These are phyloP conservation scores for Epicampocera succincta DNA, from an alignment of 2,888 invertebrate species.

Conservation along the genomic window DNA sequence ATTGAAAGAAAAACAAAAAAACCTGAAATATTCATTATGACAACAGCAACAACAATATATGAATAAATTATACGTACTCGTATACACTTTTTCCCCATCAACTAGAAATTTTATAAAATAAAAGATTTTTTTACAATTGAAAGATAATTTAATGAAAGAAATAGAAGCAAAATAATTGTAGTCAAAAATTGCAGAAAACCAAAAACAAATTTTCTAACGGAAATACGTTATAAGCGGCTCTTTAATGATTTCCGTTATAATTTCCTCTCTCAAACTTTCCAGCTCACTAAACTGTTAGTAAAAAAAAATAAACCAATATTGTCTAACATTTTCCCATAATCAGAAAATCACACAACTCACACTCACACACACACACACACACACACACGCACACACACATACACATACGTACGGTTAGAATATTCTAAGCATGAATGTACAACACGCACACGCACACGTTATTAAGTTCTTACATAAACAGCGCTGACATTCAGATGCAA, in stretches of 20 bases:
- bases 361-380: background rate
- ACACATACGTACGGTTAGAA: constrained; percentile 1
- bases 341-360: background rate
- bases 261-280: background rate
- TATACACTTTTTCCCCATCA: constrained; percentile 14
- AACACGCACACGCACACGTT: constrained; percentile 4
- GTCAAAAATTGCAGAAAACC: background rate
- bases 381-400: constrained; percentile 1
- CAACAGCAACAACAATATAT: background rate
- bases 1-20: constrained; percentile 15
- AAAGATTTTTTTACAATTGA: constrained; percentile 14
- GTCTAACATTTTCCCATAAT: background rate
- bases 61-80: background rate
- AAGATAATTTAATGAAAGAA: constrained; percentile 5
- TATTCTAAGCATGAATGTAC: constrained; percentile 11
- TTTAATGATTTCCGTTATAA: constrained; percentile 10
- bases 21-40: background rate
- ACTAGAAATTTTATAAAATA: background rate
- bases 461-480: constrained; percentile 8
- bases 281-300: background rate
- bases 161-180: background rate
- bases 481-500: constrained; percentile 1
- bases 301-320: constrained; percentile 8
- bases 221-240: background rate
- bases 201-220: background rate